phyloP scores from a whole-genome alignment of 2,113 vertebrate species.

The Patagioenas fasciata region DNA sequence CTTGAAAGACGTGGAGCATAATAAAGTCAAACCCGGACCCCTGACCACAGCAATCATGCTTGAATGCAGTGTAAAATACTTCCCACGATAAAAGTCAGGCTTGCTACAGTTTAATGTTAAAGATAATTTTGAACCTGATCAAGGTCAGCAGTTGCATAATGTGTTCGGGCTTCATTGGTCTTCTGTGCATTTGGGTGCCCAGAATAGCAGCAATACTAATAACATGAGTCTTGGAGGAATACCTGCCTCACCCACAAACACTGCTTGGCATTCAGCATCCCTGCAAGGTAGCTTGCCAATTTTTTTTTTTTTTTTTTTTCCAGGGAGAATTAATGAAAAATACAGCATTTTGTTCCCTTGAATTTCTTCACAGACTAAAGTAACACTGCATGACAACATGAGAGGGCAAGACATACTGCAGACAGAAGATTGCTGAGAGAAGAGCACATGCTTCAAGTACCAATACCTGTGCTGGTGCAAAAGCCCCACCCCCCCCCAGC shows the following conservation, averaged over 20 bases:
- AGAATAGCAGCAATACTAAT: not conserved
- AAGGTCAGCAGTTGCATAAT: slow-evolving; percentile 68
- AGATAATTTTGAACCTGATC: slow-evolving; percentile 67
- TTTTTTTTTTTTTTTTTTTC: too few species aligned
- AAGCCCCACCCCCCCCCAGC: rapidly evolving
- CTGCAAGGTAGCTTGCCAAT: not conserved
- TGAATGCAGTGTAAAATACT: slow-evolving; percentile 52
- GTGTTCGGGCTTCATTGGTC: not conserved
- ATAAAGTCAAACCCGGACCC: slow-evolving; percentile 46
- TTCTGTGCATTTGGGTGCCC: not conserved
- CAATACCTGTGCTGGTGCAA: rapidly evolving
- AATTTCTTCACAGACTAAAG: not conserved
- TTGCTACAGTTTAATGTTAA: slow-evolving; percentile 58
- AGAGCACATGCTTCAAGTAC: not conserved
- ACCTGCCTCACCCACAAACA: not conserved
- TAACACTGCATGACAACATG: rapidly evolving
- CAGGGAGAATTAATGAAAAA: not conserved
- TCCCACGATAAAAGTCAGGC: slow-evolving; percentile 66
- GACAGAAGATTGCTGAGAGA: not conserved
- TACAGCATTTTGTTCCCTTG: rapidly evolving
- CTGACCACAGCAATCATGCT: slow-evolving; percentile 31
- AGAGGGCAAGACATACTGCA: not conserved
- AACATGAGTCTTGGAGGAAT: not conserved
- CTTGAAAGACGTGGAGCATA: slow-evolving; percentile 56
- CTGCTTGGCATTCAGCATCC: not conserved